Evolutionary conservation across 2,888 invertebrate genomes (phyloP).

Genomic region (Microdon myrmicae): DNA sequence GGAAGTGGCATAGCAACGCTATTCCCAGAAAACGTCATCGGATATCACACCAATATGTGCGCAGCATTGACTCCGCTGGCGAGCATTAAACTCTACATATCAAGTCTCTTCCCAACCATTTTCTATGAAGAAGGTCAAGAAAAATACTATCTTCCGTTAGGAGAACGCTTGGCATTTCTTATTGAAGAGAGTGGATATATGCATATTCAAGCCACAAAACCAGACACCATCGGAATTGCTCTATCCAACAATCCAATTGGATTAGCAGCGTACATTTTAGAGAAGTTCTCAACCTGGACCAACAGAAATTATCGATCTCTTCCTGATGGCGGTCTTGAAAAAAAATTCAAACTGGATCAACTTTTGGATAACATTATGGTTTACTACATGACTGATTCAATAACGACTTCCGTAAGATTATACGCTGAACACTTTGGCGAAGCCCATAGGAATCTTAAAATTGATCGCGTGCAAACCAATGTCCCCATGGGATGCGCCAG

Average conservation of each 20-base stretch:
- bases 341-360: constrained; percentile 69
- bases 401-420: constrained; percentile 76
- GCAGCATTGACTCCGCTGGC: constrained; percentile 59
- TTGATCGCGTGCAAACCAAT: constrained; percentile 71
- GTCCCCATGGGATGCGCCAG: constrained; percentile 83
- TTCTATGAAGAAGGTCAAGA: constrained; percentile 69
- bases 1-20: constrained; percentile 72
- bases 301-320: constrained; percentile 69
- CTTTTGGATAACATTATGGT: constrained; percentile 80
- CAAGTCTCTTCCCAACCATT: constrained; percentile 70
- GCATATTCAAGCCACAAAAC: constrained; percentile 87
- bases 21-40: constrained; percentile 72
- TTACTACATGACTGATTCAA: constrained; percentile 79
- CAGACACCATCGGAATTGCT: constrained; percentile 79
- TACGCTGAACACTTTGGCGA: constrained; percentile 72
- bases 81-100: constrained; percentile 66
- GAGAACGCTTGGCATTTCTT: constrained; percentile 54
- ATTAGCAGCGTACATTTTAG: constrained; percentile 87
- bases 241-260: constrained; percentile 75
- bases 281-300: constrained; percentile 83
- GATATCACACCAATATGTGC: constrained; percentile 75
- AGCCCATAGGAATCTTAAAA: constrained; percentile 51
- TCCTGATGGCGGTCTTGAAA: constrained; percentile 74
- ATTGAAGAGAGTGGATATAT: constrained; percentile 71
- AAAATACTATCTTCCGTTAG: constrained; percentile 68